Evolutionary conservation across 1,140 invertebrate genomes (phyloP).

Genomic region (Drosophila azteca): DNA sequence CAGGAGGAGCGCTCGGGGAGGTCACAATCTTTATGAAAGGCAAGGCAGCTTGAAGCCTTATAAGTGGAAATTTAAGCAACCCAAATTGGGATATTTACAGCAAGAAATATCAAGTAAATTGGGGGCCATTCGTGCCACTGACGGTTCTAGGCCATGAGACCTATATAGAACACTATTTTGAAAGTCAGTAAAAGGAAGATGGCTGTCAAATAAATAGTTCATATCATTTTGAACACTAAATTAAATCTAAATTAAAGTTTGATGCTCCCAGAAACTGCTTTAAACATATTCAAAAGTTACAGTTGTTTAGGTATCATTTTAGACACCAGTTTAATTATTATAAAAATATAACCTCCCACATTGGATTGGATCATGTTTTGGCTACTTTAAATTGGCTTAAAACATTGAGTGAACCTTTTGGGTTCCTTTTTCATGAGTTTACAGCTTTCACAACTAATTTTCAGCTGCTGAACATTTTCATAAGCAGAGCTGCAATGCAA

Average conservation of each 20-base stretch:
- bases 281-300: too few relatives aligned
- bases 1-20: background rate
- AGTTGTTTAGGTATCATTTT: background rate
- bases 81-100: conserved; percentile 11
- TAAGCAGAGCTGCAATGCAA: background rate
- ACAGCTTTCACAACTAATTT: background rate
- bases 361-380: too few relatives aligned
- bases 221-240: too few relatives aligned
- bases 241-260: too few relatives aligned
- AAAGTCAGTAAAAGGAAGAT: too few relatives aligned
- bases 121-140: too few relatives aligned
- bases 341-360: too few relatives aligned
- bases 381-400: background rate
- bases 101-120: background rate
- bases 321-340: too few relatives aligned
- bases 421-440: background rate
- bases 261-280: too few relatives aligned
- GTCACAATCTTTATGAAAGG: conserved; percentile 6
- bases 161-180: too few relatives aligned
- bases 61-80: background rate
- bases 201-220: too few relatives aligned
- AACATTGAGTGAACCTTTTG: background rate
- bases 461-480: background rate
- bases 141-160: too few relatives aligned
- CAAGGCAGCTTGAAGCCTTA: background rate